These are phyloP conservation scores for Trinorchestia longiramus DNA, from an alignment of 1,140 invertebrate species.

Conservation along the genomic window DNA sequence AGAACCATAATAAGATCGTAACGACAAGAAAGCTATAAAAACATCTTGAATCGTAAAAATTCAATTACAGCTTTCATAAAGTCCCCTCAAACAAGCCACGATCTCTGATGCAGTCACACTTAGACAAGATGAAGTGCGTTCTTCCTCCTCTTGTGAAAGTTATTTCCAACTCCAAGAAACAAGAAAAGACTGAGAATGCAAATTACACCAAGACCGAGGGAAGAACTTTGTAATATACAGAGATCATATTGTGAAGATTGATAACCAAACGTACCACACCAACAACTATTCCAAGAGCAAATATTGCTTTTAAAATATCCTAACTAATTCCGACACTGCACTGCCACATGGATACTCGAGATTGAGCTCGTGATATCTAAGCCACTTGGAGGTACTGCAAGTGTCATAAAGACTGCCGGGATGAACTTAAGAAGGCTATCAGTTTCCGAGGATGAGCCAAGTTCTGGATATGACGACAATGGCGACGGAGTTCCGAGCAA, in stretches of 20 bases:
- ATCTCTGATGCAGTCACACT: not conserved
- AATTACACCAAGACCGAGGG: not conserved
- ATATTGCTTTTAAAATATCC: not conserved
- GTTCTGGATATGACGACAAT: slow-evolving; percentile 1
- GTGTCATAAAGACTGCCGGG: not conserved
- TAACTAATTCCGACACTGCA: not conserved
- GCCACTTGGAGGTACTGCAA: not conserved
- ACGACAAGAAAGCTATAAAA: not conserved
- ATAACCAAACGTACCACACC: not conserved
- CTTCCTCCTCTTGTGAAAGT: not conserved
- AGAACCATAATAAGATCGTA: not conserved
- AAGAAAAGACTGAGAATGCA: not conserved
- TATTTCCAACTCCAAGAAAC: not conserved
- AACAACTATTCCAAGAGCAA: not conserved
- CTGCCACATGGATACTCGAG: not conserved
- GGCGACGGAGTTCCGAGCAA: not conserved
- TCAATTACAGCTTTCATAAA: slow-evolving; percentile 1
- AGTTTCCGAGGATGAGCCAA: not conserved
- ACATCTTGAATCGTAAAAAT: slow-evolving; percentile 30
- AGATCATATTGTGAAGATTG: not conserved
- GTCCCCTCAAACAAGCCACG: not conserved
- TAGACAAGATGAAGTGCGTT: not conserved
- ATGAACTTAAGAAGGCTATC: slow-evolving; percentile 33
- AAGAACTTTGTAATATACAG: not conserved
- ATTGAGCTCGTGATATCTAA: not conserved